A percentile compares a stretch with the other conserved stretches of the same genome.
These are phyloP conservation scores for Macrostomum lignano DNA, from an alignment of 1,140 invertebrate genomes.

Conservation along the genomic window DNA sequence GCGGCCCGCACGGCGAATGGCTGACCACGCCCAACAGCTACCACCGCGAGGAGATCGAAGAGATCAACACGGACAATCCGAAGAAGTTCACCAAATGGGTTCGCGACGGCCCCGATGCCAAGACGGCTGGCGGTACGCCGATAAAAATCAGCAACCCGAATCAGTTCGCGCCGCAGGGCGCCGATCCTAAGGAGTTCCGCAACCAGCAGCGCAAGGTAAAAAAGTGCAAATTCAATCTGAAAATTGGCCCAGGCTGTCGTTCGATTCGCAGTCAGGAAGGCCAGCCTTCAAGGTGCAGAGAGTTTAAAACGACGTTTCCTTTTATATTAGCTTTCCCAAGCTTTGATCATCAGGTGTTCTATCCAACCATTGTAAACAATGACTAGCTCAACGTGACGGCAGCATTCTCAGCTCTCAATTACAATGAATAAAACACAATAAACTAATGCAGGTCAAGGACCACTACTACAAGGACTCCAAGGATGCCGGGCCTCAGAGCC, in stretches of 20 bases:
- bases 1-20: constrained; percentile 61
- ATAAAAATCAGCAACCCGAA: too few relatives aligned
- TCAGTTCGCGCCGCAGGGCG: constrained; percentile 82
- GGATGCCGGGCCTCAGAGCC: neutral
- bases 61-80: constrained; percentile 58
- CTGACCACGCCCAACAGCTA: constrained; percentile 85
- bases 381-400: too few relatives aligned
- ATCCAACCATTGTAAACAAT: too few relatives aligned
- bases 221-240: constrained; percentile 9
- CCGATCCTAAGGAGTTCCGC: constrained; percentile 87
- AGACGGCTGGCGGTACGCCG: too few relatives aligned
- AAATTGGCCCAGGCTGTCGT: neutral
- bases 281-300: too few relatives aligned
- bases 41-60: constrained; percentile 82
- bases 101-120: neutral
- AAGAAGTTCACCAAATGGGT: constrained; percentile 98
- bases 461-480: constrained; percentile 3
- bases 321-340: too few relatives aligned
- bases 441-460: constrained; percentile 30
- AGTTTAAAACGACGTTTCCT: too few relatives aligned
- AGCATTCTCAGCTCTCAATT: too few relatives aligned
- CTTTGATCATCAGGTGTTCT: too few relatives aligned
- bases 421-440: too few relatives aligned
- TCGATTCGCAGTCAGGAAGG: constrained; percentile 4
- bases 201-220: constrained; percentile 72